phyloP scores from a whole-genome alignment of 1,140 invertebrate species.

The Drosophila pseudoananassae region DNA sequence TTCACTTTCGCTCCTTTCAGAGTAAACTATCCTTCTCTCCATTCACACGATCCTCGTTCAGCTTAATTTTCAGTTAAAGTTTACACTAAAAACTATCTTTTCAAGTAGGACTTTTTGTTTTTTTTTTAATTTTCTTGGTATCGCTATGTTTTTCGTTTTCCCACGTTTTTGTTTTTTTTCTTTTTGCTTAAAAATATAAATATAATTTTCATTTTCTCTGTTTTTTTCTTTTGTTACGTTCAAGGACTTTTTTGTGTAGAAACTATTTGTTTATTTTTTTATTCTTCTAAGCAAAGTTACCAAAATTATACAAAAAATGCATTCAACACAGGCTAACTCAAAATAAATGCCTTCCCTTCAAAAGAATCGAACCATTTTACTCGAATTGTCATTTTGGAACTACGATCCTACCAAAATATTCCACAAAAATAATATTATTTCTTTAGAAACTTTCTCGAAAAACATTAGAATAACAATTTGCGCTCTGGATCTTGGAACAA shows the following conservation, averaged over 20 bases:
- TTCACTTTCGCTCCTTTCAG: slow-evolving; percentile 22
- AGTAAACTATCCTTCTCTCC: slow-evolving; percentile 21
- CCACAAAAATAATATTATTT: not conserved
- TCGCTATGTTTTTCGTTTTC: slow-evolving; percentile 19
- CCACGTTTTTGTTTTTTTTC: slow-evolving; percentile 3
- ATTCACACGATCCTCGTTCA: slow-evolving; percentile 42
- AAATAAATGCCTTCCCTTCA: slow-evolving; percentile 67
- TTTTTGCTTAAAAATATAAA: slow-evolving; percentile 72
- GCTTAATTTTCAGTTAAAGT: slow-evolving; percentile 52
- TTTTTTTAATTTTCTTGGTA: slow-evolving; percentile 28
- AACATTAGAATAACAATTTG: slow-evolving; percentile 73
- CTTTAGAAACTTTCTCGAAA: slow-evolving; percentile 28
- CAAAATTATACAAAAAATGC: slow-evolving; percentile 39
- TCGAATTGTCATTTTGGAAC: not conserved
- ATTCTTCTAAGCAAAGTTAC: not conserved
- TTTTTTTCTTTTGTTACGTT: slow-evolving; percentile 52
- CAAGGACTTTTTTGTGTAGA: slow-evolving; percentile 49
- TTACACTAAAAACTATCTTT: slow-evolving; percentile 77
- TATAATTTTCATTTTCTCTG: slow-evolving; percentile 49
- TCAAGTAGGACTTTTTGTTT: slow-evolving; percentile 71
- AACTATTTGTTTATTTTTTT: slow-evolving; percentile 40
- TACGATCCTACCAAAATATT: not conserved
- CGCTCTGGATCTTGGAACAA: slow-evolving; percentile 71
- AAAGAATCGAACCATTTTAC: slow-evolving; percentile 16
- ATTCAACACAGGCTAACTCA: slow-evolving; percentile 55